Percentiles rank a stretch among this genome's conserved stretches.
phyloP scores from a whole-genome alignment of 2,113 vertebrate genomes.

The Sinocyclocheilus grahami region DNA sequence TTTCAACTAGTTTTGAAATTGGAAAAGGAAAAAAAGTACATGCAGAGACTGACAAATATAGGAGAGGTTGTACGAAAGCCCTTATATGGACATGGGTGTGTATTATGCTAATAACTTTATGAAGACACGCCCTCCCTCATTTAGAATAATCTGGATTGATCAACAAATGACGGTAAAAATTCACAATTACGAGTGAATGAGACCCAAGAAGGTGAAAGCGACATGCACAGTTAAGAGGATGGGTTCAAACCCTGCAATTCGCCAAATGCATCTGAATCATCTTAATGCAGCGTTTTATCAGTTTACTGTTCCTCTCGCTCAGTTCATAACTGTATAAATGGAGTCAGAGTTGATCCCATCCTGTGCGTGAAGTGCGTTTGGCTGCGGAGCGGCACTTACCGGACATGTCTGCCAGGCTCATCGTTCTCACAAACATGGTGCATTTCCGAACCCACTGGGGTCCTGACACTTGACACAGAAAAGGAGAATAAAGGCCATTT shows the following conservation, averaged over 20 bases:
- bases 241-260: slow-evolving; percentile 35
- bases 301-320: background rate
- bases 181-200: background rate
- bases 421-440: slow-evolving; percentile 61
- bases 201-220: background rate
- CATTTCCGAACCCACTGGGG: slow-evolving; percentile 66
- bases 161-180: background rate
- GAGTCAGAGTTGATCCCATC: slow-evolving; percentile 30
- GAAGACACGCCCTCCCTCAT: background rate
- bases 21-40: background rate
- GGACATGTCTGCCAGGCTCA: slow-evolving; percentile 63
- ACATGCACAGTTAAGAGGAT: slow-evolving; percentile 43
- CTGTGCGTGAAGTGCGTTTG: slow-evolving; percentile 6
- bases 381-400: slow-evolving; percentile 59
- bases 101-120: background rate
- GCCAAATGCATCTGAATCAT: slow-evolving; percentile 35
- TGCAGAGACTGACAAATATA: background rate
- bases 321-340: slow-evolving; percentile 26
- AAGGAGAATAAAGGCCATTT: slow-evolving; percentile 59
- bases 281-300: background rate
- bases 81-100: background rate
- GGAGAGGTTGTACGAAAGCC: background rate
- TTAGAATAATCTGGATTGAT: background rate
- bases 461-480: slow-evolving; percentile 64
- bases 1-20: background rate